Evolutionary conservation across 2,113 vertebrate species (phyloP).

Genomic region (pig (Sus scrofa)): T2T-Sscrofa CM000824.6:86552001-86552500

Average conservation of each 20-base stretch:
- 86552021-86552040: no score
- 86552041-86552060: no score
- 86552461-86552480: background rate
- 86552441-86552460: background rate
- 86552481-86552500: background rate
- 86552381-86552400: background rate
- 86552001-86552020: background rate
- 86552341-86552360: background rate
- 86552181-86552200: no score
- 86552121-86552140: no score
- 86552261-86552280: background rate
- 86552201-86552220: no score
- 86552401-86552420: background rate
- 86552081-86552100: no score
- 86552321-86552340: background rate
- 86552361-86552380: background rate
- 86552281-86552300: background rate
- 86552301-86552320: background rate
- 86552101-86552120: no score
- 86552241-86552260: no score
- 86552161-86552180: no score
- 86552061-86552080: no score
- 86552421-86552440: background rate
- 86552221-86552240: no score
- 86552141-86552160: no score